Evolutionary conservation across 1,140 invertebrate species (phyloP).

Genomic region (Caenorhabditis latens): DNA sequence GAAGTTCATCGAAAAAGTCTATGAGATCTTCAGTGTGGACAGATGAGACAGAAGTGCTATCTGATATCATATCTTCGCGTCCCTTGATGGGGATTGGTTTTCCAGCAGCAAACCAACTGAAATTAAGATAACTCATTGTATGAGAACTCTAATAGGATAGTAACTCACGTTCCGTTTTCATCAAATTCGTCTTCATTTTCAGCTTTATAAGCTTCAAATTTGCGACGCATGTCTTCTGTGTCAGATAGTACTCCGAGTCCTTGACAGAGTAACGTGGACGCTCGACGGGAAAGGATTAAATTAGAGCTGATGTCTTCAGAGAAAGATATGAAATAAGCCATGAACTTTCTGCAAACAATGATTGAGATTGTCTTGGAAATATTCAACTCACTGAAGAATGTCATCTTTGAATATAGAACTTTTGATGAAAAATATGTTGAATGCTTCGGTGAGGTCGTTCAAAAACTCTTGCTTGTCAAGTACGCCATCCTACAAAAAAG

Average conservation of each 20-base stretch:
- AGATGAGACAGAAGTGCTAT: no score
- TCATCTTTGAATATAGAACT: neutral
- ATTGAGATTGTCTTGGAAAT: neutral
- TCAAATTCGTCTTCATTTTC: neutral
- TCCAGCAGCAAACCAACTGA: no score
- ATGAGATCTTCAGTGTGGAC: neutral
- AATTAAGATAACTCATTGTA: no score
- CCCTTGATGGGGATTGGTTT: no score
- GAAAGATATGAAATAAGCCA: no score
- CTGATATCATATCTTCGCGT: no score
- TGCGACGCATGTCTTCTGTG: no score
- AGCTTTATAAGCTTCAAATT: neutral
- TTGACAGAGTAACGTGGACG: neutral
- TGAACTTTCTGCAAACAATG: no score
- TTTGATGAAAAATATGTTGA: conserved; percentile 21
- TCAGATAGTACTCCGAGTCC: neutral
- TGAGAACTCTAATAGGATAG: no score
- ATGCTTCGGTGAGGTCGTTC: conserved; percentile 46
- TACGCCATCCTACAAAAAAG: conserved; percentile 44
- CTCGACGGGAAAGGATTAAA: neutral
- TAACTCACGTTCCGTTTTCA: neutral
- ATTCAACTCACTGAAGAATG: neutral
- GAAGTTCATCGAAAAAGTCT: neutral
- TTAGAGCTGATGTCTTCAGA: neutral
- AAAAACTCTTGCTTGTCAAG: conserved; percentile 58